Conservation (phyloP, 2,113 vertebrate genomes). For the Ardeotis arabs region DNA sequence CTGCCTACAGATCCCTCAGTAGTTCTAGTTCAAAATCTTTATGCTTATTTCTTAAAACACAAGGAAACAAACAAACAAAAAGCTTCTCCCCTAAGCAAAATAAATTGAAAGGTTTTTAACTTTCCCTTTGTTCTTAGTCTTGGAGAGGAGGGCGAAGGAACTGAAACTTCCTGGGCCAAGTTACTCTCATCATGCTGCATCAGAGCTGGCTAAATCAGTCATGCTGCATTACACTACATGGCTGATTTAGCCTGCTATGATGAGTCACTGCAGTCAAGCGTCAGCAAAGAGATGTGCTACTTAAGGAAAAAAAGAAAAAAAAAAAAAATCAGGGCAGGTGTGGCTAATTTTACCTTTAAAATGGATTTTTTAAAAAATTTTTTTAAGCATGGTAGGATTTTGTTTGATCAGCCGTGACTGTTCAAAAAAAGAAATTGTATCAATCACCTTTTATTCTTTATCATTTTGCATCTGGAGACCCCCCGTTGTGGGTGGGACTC, state of each 20-base stretch:
- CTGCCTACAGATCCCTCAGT: not conserved
- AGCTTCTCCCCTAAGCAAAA: not conserved
- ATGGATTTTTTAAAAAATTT: not conserved
- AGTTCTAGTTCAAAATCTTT: not conserved
- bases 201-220: conserved; percentile 61
- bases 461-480: not conserved
- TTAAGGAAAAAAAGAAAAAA: not conserved
- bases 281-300: conserved; percentile 55
- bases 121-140: conserved; percentile 29
- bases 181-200: conserved; percentile 36
- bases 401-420: not conserved
- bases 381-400: not conserved
- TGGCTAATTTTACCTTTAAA: not conserved
- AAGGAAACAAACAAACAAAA: conserved; percentile 1
- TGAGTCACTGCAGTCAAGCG: conserved; percentile 64
- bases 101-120: not conserved
- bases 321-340: not conserved
- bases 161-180: conserved; percentile 31
- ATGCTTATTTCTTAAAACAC: not conserved
- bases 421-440: not conserved
- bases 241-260: conserved; percentile 58
- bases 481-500: not conserved
- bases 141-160: not conserved
- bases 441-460: not conserved
- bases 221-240: conserved; percentile 57